Percentiles rank a stretch among this genome's conserved stretches.
These are phyloP conservation scores for Drosophila nigrodunni DNA, from an alignment of 1,140 invertebrate species.

Conservation along the genomic window DNA sequence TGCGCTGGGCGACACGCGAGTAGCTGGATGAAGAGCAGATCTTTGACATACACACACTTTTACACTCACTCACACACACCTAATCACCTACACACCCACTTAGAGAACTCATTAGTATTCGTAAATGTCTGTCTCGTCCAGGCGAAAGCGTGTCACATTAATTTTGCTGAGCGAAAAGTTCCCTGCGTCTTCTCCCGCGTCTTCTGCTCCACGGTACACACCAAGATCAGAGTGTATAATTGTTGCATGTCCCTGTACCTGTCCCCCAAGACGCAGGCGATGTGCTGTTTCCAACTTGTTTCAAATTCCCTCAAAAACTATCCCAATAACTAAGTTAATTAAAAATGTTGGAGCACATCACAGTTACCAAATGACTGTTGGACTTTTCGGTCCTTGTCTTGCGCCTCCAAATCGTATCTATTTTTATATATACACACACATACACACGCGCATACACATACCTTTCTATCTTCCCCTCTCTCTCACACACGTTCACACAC, in stretches of 20 bases:
- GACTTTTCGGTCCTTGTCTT: constrained; percentile 84
- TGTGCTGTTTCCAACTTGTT: constrained; percentile 51
- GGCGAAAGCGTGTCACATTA: constrained; percentile 84
- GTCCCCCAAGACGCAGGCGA: constrained; percentile 64
- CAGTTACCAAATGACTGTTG: constrained; percentile 78
- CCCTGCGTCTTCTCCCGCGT: constrained; percentile 63
- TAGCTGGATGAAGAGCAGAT: constrained; percentile 67
- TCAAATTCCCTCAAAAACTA: neutral
- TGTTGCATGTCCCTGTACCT: constrained; percentile 24
- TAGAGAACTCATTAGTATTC: constrained; percentile 8
- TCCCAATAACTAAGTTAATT: neutral
- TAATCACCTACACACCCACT: constrained; percentile 1
- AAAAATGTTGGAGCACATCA: constrained; percentile 70
- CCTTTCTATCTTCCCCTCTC: constrained; percentile 26
- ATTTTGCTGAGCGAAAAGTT: constrained; percentile 84
- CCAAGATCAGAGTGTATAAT: constrained; percentile 12
- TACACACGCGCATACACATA: neutral
- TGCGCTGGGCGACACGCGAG: constrained; percentile 83
- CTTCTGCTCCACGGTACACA: constrained; percentile 18
- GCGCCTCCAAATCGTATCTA: constrained; percentile 32
- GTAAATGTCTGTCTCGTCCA: constrained; percentile 64
- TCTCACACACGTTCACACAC: neutral
- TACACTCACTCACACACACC: constrained; percentile 12
- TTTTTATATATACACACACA: constrained; percentile 18
- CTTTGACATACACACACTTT: constrained; percentile 1